Percentiles rank a stretch among this genome's conserved stretches.
These are phyloP conservation scores for Miniopterus natalensis DNA, from an alignment of 2,113 vertebrate species.

Conservation along the genomic window DNA sequence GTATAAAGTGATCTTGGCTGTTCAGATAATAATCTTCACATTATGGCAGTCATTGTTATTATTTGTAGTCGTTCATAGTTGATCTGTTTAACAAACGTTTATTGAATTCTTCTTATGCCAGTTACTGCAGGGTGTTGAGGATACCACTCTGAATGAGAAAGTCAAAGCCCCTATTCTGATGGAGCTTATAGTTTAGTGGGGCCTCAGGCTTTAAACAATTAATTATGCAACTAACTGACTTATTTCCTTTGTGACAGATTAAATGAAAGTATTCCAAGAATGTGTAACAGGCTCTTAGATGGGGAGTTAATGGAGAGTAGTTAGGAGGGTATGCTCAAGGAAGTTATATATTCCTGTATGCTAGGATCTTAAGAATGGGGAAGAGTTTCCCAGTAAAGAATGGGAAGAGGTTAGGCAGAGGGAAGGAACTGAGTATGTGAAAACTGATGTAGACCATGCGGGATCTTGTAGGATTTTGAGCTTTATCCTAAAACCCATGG, in stretches of 20 bases:
- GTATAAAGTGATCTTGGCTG: neutral
- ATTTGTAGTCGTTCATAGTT: neutral
- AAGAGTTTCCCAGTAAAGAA: slow-evolving; percentile 22
- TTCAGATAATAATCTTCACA: neutral
- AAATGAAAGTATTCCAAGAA: neutral
- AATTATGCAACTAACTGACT: neutral
- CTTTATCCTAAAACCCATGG: neutral
- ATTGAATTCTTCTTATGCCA: neutral
- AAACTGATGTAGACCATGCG: neutral
- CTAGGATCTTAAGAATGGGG: slow-evolving; percentile 14
- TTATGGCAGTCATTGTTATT: neutral
- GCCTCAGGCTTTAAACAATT: neutral
- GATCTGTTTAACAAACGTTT: neutral
- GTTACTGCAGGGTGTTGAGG: neutral
- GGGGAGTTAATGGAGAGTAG: neutral
- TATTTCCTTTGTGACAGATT: slow-evolving; percentile 11
- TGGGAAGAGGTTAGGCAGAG: neutral
- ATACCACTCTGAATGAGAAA: neutral
- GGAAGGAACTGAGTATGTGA: neutral
- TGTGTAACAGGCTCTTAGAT: neutral
- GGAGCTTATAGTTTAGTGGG: slow-evolving; percentile 5
- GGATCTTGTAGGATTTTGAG: neutral
- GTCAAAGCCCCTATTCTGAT: neutral
- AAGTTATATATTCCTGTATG: neutral
- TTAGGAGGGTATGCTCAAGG: neutral